Percentiles rank a stretch among this genome's conserved stretches.
Conservation (phyloP, 53 echinoderm and acorn worm species). For the Henricia sp. region DNA sequence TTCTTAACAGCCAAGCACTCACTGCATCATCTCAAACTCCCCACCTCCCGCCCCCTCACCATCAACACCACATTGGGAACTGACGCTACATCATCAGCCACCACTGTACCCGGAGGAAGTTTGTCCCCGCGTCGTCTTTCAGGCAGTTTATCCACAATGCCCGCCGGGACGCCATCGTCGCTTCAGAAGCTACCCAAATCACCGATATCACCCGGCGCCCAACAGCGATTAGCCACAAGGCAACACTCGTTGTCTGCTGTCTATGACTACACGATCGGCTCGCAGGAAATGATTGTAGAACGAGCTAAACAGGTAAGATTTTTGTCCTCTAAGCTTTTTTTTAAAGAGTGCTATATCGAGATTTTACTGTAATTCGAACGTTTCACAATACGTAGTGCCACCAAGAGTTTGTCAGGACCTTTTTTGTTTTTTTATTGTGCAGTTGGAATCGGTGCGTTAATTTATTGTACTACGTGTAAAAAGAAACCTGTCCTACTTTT, state of each 20-base stretch:
- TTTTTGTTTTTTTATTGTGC: too few relatives aligned
- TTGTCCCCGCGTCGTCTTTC: constrained; percentile 17
- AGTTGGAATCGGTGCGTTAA: too few relatives aligned
- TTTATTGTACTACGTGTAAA: too few relatives aligned
- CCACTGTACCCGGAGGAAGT: not conserved
- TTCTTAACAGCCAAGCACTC: constrained; percentile 40
- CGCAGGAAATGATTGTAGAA: constrained; percentile 99
- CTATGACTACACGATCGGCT: constrained; percentile 97
- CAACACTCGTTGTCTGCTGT: constrained; percentile 91
- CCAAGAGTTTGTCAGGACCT: too few relatives aligned
- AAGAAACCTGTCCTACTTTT: too few relatives aligned
- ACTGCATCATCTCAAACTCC: constrained; percentile 60
- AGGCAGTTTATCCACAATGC: constrained; percentile 1
- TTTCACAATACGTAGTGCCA: too few relatives aligned
- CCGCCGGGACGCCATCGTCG: constrained; percentile 11
- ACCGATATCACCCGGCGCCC: constrained; percentile 61
- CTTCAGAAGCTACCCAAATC: constrained; percentile 62
- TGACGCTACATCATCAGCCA: constrained; percentile 9
- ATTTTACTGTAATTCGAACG: too few relatives aligned
- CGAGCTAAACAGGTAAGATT: constrained; percentile 93
- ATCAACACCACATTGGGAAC: constrained; percentile 3
- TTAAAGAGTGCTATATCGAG: too few relatives aligned
- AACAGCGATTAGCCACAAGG: constrained; percentile 81
- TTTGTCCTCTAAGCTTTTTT: too few relatives aligned
- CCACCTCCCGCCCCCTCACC: constrained; percentile 37